These are phyloP conservation scores for Rhabdophis nuchalis DNA, from an alignment of 2,797 vertebrate genomes.

Conservation along the genomic window DNA sequence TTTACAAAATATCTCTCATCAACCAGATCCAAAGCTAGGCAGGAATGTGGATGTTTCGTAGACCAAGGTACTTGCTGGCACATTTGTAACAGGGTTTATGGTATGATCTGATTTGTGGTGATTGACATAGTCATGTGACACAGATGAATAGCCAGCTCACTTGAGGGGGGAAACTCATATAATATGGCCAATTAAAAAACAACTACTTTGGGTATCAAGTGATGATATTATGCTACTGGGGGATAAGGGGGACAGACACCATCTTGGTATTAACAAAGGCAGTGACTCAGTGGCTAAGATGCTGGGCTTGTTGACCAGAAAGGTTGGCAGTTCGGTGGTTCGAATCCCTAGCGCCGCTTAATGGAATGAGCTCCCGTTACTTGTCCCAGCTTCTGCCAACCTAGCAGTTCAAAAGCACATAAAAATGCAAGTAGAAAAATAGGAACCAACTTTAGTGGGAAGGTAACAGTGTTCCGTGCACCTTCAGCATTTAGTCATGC, in stretches of 20 bases:
- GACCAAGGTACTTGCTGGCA: background rate
- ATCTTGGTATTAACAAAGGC: background rate
- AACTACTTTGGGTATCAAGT: background rate
- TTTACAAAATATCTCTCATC: background rate
- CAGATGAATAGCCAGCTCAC: background rate
- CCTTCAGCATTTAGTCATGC: too few relatives aligned
- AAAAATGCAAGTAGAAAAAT: too few relatives aligned
- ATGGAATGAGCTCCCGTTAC: too few relatives aligned
- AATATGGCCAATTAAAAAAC: background rate
- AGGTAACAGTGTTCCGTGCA: too few relatives aligned
- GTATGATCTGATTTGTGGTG: background rate
- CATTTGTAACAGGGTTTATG: background rate
- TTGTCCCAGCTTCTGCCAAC: too few relatives aligned
- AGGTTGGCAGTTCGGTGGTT: too few relatives aligned
- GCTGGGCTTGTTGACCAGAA: too few relatives aligned
- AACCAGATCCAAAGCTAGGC: background rate
- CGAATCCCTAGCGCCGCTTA: too few relatives aligned
- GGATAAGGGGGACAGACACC: background rate
- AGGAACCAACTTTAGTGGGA: too few relatives aligned
- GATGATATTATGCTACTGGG: background rate
- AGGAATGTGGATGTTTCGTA: background rate
- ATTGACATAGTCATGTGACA: background rate
- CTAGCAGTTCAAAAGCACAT: too few relatives aligned
- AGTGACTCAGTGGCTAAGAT: too few relatives aligned
- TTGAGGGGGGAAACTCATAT: background rate